These are phyloP conservation scores for Podarcis siculus DNA, from an alignment of 2,797 vertebrate species.

Conservation along the genomic window DNA sequence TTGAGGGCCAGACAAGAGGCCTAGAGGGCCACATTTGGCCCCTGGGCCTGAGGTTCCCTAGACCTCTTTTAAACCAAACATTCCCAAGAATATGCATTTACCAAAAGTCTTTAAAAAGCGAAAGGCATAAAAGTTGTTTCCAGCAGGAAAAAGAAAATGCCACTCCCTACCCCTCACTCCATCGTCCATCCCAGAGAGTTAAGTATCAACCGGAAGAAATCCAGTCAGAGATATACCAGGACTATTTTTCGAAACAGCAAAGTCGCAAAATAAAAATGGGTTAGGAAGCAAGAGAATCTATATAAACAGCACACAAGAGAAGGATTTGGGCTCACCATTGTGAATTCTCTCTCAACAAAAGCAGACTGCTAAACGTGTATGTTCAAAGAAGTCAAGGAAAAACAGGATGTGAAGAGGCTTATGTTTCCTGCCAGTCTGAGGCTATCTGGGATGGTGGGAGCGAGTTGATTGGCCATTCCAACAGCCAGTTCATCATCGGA, in stretches of 20 bases:
- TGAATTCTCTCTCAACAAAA: constrained; percentile 49
- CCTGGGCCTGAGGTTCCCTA: too few species aligned
- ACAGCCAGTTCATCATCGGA: constrained; percentile 12
- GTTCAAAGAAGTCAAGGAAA: constrained; percentile 56
- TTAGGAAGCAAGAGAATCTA: neutral
- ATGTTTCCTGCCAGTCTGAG: constrained; percentile 69
- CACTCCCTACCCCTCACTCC: neutral
- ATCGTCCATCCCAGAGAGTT: neutral
- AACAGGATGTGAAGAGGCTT: constrained; percentile 71
- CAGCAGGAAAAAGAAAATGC: neutral
- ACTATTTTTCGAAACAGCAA: neutral
- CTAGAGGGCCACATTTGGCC: too few species aligned
- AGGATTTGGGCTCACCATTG: constrained; percentile 75
- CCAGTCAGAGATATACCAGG: neutral
- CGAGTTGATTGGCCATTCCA: constrained; percentile 60
- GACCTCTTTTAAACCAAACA: neutral
- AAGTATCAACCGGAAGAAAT: neutral
- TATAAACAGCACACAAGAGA: constrained; percentile 15
- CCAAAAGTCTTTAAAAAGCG: neutral
- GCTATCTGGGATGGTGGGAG: constrained; percentile 51
- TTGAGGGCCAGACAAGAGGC: too few species aligned
- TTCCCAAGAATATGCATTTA: neutral
- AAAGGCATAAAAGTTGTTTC: neutral
- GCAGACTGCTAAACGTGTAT: constrained; percentile 45
- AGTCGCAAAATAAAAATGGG: neutral